Conservation (phyloP, 2,888 invertebrate genomes). For the Alloscopus bannaensis region DNA sequence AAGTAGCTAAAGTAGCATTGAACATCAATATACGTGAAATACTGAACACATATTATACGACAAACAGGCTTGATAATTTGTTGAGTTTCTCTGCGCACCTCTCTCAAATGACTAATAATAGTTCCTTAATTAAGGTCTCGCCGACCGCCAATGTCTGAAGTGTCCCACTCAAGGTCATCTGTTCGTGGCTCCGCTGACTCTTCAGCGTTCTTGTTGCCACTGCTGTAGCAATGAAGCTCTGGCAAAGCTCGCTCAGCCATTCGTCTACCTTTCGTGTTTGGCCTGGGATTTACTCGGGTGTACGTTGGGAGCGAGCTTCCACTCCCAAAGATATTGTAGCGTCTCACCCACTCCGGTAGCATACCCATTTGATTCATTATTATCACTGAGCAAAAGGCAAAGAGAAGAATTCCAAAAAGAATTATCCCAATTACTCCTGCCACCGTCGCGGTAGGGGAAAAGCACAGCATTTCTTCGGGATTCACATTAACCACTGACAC, state of each 20-base stretch:
- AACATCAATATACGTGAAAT: no score
- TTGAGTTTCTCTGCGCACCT: no score
- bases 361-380: constrained; percentile 67
- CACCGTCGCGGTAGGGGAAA: constrained; percentile 65
- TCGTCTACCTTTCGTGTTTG: constrained; percentile 57
- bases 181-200: constrained; percentile 38
- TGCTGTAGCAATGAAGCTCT: constrained; percentile 39
- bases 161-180: constrained; percentile 67
- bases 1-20: no score
- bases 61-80: no score
- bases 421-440: constrained; percentile 67
- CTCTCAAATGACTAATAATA: no score
- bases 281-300: constrained; percentile 68
- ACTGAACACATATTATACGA: no score
- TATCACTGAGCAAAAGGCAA: constrained; percentile 62
- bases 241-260: constrained; percentile 52
- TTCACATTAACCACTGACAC: constrained; percentile 61
- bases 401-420: constrained; percentile 65
- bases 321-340: constrained; percentile 66
- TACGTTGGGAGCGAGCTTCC: constrained; percentile 65
- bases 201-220: background rate
- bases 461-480: constrained; percentile 70
- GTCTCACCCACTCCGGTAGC: constrained; percentile 65
- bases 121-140: constrained; percentile 9
- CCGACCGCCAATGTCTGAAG: constrained; percentile 59